Evolutionary conservation across 1,140 invertebrate genomes (phyloP).

Genomic region (Orchesella cincta): DNA sequence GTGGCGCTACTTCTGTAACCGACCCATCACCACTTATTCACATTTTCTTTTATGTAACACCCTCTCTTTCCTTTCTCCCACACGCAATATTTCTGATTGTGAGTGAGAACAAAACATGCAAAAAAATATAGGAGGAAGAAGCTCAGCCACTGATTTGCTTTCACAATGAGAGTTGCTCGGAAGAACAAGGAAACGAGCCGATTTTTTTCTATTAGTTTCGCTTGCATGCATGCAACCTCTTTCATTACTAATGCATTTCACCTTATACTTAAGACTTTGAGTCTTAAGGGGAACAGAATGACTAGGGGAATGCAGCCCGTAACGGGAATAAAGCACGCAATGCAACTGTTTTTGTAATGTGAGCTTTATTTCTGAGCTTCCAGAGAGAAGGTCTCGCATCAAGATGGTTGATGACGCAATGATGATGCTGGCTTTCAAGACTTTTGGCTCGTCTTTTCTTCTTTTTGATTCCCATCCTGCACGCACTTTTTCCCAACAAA

Average conservation of each 20-base stretch:
- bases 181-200: background rate
- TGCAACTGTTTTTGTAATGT: background rate
- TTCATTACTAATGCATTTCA: background rate
- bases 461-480: background rate
- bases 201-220: background rate
- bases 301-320: background rate
- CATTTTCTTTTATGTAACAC: background rate
- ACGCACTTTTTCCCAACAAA: background rate
- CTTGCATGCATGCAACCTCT: background rate
- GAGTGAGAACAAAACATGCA: background rate
- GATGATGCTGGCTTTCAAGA: background rate
- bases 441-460: background rate
- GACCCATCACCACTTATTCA: background rate
- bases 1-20: no score
- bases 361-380: background rate
- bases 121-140: background rate
- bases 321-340: background rate
- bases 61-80: background rate
- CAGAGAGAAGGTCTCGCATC: background rate
- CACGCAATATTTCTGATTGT: background rate
- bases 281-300: background rate
- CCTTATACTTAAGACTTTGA: background rate
- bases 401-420: background rate
- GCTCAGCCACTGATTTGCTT: background rate
- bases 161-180: background rate